Base-by-base conservation (phyloP, 2,888 invertebrate species). In the Drosophila subquinaria region DNA sequence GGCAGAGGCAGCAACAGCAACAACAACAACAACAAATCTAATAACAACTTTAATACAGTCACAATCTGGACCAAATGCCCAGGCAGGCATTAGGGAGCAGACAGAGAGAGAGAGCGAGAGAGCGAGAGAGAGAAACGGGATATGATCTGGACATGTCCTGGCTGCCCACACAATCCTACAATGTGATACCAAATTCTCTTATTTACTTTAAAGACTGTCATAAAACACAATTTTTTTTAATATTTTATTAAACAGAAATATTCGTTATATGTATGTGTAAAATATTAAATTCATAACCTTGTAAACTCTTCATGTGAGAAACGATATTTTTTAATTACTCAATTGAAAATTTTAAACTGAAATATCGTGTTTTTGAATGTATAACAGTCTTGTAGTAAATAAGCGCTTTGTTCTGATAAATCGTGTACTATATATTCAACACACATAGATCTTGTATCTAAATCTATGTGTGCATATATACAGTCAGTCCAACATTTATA, bases 41-140 rank as follows among this genome's bases (percentile, higher is more conserved):
- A 11, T 4, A 15, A 15, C 48, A 57, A 36, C 51, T 40, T 42
- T 40, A 73, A 48, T n/a, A 48, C 68, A 53, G 82, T 82, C 76
- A 80, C 80, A 75, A 79, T 73, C 38, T 80, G 79, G 79, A 38
- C 59, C 60, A 82, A 72, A 67, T 79, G 79, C 55, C 55, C 69
- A n/a, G 61, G 52, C 62, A 67, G 67, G 43, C 76, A 67, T 60
- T 57, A 60, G 33, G 38, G 23, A 17, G 40, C 36, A 43, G 13
- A 27, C 4, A n/a, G 10, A 20, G 27, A 27, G 27, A 27, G 27
- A 27, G 6, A 27, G 27, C 0, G 27, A 23, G 23, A 38, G 23
- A 4, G 4, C 3, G 23, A 23, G 23, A 30, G 30, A 30, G 30
- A 30, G 8, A 11, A 38, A 38, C 38, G 6, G 43, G 2, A 43